phyloP scores from a whole-genome alignment of 2,797 vertebrate genomes.

The Siniperca scherzeri region DNA sequence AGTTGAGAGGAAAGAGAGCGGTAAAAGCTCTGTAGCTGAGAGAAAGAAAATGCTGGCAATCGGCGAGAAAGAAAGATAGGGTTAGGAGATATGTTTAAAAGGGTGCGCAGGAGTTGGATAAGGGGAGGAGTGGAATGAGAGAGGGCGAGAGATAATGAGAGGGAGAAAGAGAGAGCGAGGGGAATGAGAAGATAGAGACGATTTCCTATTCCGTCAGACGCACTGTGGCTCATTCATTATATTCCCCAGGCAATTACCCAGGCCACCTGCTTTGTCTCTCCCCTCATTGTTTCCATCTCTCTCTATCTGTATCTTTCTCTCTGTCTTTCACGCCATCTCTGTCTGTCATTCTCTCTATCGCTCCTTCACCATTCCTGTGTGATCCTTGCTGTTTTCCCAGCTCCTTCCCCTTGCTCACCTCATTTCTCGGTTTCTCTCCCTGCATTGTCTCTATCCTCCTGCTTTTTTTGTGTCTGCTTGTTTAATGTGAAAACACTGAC shows the following conservation, averaged over 20 bases:
- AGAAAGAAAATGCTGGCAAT: slow-evolving; percentile 58
- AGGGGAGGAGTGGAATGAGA: slow-evolving; percentile 66
- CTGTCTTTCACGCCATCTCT: slow-evolving; percentile 68
- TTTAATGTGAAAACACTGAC: slow-evolving; percentile 77
- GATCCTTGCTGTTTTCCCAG: slow-evolving; percentile 67
- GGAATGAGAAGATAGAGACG: slow-evolving; percentile 85
- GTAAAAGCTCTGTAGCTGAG: slow-evolving; percentile 49
- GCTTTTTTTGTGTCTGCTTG: slow-evolving; percentile 51
- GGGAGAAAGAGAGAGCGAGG: slow-evolving; percentile 67
- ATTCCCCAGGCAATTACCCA: slow-evolving; percentile 90
- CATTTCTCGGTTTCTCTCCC: slow-evolving; percentile 56
- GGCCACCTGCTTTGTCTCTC: slow-evolving; percentile 89
- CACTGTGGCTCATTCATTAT: slow-evolving; percentile 89
- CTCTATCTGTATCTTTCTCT: slow-evolving; percentile 70
- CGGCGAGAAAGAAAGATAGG: slow-evolving; percentile 57
- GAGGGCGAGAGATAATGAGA: slow-evolving; percentile 81
- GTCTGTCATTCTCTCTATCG: slow-evolving; percentile 68
- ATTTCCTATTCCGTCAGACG: slow-evolving; percentile 88
- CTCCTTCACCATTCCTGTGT: slow-evolving; percentile 67
- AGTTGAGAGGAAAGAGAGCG: slow-evolving; percentile 45
- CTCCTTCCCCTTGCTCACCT: slow-evolving; percentile 63
- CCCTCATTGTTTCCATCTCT: slow-evolving; percentile 85
- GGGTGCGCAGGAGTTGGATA: slow-evolving; percentile 73
- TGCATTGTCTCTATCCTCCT: slow-evolving; percentile 65
- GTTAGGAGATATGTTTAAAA: slow-evolving; percentile 79